These are phyloP conservation scores for Amblyteles armatorius DNA, from an alignment of 2,888 invertebrate species.

Conservation along the genomic window DNA sequence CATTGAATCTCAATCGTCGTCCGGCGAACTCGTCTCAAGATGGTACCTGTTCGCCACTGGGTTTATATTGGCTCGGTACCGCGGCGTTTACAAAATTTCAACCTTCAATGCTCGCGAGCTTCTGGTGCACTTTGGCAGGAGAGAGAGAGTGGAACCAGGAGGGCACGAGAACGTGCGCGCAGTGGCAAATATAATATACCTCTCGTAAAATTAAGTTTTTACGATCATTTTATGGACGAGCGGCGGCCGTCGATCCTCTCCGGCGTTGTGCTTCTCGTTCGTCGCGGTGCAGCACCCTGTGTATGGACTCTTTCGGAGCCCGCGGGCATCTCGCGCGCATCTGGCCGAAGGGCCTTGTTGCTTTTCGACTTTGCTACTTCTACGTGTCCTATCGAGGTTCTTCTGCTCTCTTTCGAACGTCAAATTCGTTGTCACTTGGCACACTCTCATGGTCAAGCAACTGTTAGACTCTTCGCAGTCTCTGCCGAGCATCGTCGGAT, in stretches of 20 bases:
- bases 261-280: conserved; percentile 63
- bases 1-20: conserved; percentile 40
- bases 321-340: conserved; percentile 51
- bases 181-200: conserved; percentile 84
- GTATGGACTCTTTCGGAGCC: conserved; percentile 57
- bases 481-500: neutral
- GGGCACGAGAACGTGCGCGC: conserved; percentile 69
- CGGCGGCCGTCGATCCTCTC: conserved; percentile 80
- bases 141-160: conserved; percentile 65
- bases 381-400: neutral
- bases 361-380: conserved; percentile 3
- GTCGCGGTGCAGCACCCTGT: conserved; percentile 63
- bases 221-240: conserved; percentile 85
- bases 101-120: conserved; percentile 50
- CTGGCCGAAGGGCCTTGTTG: conserved; percentile 45
- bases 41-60: conserved; percentile 45
- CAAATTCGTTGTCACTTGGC: neutral
- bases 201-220: conserved; percentile 85
- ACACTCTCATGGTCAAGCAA: neutral
- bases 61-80: conserved; percentile 49
- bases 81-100: conserved; percentile 67
- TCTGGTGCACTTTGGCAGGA: conserved; percentile 45
- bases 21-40: conserved; percentile 35
- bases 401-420: conserved; percentile 19
- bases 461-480: neutral